These are phyloP conservation scores for Hippasteria phrygiana DNA, from an alignment of 53 echinoderm and acorn worm genomes.

Conservation along the genomic window DNA sequence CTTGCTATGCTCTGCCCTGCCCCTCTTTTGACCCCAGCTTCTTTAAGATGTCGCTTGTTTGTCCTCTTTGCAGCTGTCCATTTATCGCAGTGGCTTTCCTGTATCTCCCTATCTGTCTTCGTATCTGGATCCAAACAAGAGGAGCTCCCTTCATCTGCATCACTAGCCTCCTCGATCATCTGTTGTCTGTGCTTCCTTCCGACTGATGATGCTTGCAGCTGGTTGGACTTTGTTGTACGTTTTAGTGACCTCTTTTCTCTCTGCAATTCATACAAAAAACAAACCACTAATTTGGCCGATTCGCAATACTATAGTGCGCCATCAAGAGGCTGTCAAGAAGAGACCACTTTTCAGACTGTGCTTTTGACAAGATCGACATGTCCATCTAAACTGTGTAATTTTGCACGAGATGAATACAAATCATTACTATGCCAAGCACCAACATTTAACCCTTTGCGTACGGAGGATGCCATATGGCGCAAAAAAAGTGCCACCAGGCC, in stretches of 20 bases:
- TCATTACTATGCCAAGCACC: no score
- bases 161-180: background rate
- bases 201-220: background rate
- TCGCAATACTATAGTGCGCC: no score
- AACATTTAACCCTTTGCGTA: no score
- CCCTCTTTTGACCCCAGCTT: background rate
- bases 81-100: background rate
- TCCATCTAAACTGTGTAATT: no score
- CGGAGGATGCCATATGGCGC: no score
- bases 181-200: constrained; percentile 8
- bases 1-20: background rate
- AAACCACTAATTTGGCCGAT: no score
- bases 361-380: no score
- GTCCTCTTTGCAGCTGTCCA: background rate
- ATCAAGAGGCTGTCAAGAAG: no score
- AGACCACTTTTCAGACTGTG: no score
- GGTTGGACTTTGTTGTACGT: background rate
- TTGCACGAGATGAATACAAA: no score
- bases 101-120: background rate
- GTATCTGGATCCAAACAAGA: background rate
- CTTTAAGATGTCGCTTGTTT: background rate
- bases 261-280: background rate
- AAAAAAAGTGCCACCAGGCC: no score
- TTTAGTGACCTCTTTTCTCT: background rate
- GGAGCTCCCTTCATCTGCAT: background rate